Conservation (phyloP, 2,797 vertebrate species). For the Anisognathus igniventris region DNA sequence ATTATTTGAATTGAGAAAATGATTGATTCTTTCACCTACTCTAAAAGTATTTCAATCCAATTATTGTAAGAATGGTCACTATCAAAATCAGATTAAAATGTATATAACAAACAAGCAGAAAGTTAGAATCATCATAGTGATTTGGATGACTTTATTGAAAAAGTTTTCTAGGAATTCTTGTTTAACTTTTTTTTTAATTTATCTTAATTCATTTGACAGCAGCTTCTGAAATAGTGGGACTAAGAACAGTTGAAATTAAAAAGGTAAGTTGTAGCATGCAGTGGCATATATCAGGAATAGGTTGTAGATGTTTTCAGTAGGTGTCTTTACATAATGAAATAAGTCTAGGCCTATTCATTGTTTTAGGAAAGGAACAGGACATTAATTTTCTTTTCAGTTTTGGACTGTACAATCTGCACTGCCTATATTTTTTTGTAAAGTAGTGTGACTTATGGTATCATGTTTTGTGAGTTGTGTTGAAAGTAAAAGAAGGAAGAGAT, state of each 20-base stretch:
- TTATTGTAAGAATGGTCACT: not conserved
- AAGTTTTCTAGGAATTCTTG: not conserved
- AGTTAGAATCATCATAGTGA: not conserved
- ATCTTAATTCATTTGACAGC: slow-evolving; percentile 37
- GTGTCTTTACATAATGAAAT: not conserved
- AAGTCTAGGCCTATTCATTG: not conserved
- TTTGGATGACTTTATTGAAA: not conserved
- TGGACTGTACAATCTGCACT: not conserved
- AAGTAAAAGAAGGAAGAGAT: not conserved
- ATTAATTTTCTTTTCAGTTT: not conserved
- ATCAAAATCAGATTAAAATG: not conserved
- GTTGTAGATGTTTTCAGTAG: not conserved
- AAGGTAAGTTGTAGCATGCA: slow-evolving; percentile 76
- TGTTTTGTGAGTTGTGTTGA: not conserved
- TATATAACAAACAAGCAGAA: not conserved
- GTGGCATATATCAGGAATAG: not conserved
- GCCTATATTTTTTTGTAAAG: not conserved
- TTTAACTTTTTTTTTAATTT: slow-evolving; percentile 1
- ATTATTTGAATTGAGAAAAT: slow-evolving; percentile 29
- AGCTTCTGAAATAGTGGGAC: slow-evolving; percentile 83
- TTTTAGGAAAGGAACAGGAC: not conserved
- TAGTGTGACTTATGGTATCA: not conserved
- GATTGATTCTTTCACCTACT: not conserved
- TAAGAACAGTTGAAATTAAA: slow-evolving; percentile 88
- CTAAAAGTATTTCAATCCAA: not conserved